Evolutionary conservation across 2,888 invertebrate species (phyloP).

Genomic region (Volucella bombylans): DNA sequence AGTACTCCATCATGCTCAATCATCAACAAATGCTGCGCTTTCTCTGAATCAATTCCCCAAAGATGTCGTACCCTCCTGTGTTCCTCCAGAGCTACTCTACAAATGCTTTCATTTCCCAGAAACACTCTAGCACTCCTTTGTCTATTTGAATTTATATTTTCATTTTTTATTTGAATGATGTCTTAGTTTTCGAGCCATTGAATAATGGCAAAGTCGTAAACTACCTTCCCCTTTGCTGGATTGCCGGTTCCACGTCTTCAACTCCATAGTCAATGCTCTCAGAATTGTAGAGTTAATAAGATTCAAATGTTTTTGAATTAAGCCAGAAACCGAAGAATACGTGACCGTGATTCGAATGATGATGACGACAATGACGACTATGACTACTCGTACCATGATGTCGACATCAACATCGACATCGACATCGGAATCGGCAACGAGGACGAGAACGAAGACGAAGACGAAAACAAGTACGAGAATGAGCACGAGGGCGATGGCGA

Average conservation of each 20-base stretch:
- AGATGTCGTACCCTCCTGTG: background rate
- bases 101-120: background rate
- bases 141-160: constrained; percentile 66
- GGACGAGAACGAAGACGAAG: background rate
- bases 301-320: constrained; percentile 73
- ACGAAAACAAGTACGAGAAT: constrained; percentile 11
- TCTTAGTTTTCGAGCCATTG: constrained; percentile 73
- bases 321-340: constrained; percentile 61
- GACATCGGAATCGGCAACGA: background rate
- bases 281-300: constrained; percentile 66
- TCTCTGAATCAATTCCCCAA: constrained; percentile 65
- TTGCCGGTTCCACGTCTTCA: background rate
- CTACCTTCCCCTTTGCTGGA: constrained; percentile 38
- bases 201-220: constrained; percentile 72
- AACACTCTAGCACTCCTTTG: constrained; percentile 4
- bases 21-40: constrained; percentile 48
- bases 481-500: background rate
- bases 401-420: constrained; percentile 3
- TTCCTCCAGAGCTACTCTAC: background rate
- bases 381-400: constrained; percentile 17
- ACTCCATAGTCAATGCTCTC: constrained; percentile 4
- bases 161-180: constrained; percentile 71
- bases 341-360: constrained; percentile 59
- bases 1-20: constrained; percentile 26
- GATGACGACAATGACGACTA: constrained; percentile 27